Conservation (phyloP, 2,888 invertebrate genomes). For the Gymnoscelis rufifasciata region DNA sequence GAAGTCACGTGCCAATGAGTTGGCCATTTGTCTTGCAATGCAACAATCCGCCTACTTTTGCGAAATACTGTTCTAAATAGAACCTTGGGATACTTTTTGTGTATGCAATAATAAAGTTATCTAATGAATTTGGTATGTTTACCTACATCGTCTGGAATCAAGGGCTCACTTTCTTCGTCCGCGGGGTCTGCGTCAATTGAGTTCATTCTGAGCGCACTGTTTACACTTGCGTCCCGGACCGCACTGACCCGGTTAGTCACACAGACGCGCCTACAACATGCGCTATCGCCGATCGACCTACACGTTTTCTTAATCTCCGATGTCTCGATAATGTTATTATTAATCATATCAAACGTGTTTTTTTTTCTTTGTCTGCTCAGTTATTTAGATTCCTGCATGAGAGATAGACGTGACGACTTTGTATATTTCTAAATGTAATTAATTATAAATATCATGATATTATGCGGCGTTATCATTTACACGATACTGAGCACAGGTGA, state of each 20-base stretch:
- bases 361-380: too few relatives aligned
- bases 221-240: constrained; percentile 18
- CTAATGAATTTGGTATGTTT: constrained; percentile 23
- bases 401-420: too few relatives aligned
- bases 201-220: constrained; percentile 26
- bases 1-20: constrained; percentile 32
- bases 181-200: constrained; percentile 27
- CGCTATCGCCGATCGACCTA: neutral
- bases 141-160: constrained; percentile 49
- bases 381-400: too few relatives aligned
- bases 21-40: constrained; percentile 23
- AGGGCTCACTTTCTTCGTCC: constrained; percentile 44
- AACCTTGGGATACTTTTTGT: neutral
- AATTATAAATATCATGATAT: too few relatives aligned
- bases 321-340: too few relatives aligned
- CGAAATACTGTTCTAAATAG: neutral
- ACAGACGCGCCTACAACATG: neutral
- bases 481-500: too few relatives aligned
- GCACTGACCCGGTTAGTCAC: constrained; percentile 16
- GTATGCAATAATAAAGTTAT: too few relatives aligned
- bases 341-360: too few relatives aligned
- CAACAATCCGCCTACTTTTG: neutral
- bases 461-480: too few relatives aligned
- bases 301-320: neutral
- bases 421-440: too few relatives aligned